Evolutionary conservation across 2,888 invertebrate species (phyloP), one percentile per base, ranked within the genome.

Genomic region (Tuberolachnus salignus): DNA sequence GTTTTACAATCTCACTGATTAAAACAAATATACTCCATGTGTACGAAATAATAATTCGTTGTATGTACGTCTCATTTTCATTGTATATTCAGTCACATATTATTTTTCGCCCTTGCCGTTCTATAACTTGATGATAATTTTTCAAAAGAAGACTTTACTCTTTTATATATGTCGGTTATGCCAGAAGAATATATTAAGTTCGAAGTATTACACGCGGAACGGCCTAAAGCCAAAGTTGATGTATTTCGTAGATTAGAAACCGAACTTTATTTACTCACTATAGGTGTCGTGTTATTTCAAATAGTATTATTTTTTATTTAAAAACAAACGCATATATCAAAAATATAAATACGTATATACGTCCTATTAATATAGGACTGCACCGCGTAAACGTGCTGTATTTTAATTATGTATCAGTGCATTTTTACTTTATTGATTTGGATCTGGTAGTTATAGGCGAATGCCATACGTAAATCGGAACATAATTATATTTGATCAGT

Each of bases 221-320:
- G 97, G 96, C 95, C 95, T 81, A 92, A 94, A 85, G 95, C 97
- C 81, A 89, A 94, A 86, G 97, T 98, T 82, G 96, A 98, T 88
- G 94, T 98, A 84, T 99, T 98, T 88, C 98, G 98, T 84, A 97
- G 97, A 84, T 98, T 97, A 88, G 91, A 95, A 83, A 98, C 98
- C 82, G 97, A 97, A 80, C 91, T 99, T 82, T 99, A 98, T 88
- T 90, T 99, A 86, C 98, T 98, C 82, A 98, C 98, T n/a, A n/a
- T 84, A 97, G 97, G 90, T 90, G 85, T 82, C 82, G 21, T 61
- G 23, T 67, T 14, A 16, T 67, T 19, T 51, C 19, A 23, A 34
- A 42, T 51, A 59, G n/a, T 57, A 4, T 9, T 42, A 9, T 51
- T 26, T 57, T 34, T 16, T 34, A 19, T 61, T 3, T 10, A n/a